These are phyloP conservation scores for Oreochromis grahami DNA, from an alignment of 2,797 vertebrate species.

Conservation along the genomic window DNA sequence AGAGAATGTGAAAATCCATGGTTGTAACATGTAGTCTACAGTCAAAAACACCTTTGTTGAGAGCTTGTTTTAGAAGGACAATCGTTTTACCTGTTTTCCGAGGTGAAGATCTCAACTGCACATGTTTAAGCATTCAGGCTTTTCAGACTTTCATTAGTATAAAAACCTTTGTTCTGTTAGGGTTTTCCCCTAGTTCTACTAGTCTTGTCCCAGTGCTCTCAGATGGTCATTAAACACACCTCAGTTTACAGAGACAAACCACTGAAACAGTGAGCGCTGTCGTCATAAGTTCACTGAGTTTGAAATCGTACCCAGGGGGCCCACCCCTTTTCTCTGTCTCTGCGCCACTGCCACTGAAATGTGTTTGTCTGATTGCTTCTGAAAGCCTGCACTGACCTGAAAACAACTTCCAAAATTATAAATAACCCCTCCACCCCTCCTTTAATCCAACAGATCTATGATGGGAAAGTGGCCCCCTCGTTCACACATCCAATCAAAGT, in stretches of 20 bases:
- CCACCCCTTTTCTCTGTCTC: conserved; percentile 41
- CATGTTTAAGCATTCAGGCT: background rate
- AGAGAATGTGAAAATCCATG: conserved; percentile 20
- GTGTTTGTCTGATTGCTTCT: conserved; percentile 70
- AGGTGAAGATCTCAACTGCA: background rate
- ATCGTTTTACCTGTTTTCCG: background rate
- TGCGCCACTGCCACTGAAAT: conserved; percentile 57
- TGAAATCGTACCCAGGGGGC: conserved; percentile 44
- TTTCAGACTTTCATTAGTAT: background rate
- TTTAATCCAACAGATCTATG: conserved; percentile 57
- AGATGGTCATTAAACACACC: conserved; percentile 34
- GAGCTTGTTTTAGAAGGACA: background rate
- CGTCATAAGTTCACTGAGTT: conserved; percentile 70
- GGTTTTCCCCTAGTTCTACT: conserved; percentile 9
- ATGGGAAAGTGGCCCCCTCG: conserved; percentile 69
- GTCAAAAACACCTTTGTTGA: background rate
- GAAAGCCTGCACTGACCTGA: conserved; percentile 73
- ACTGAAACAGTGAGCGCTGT: conserved; percentile 42
- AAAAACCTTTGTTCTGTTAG: background rate
- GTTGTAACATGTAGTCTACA: background rate
- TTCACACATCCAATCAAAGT: conserved; percentile 75
- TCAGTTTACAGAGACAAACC: conserved; percentile 39
- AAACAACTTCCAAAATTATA: conserved; percentile 73
- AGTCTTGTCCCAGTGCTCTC: background rate
- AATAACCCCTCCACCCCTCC: conserved; percentile 40